phyloP scores from a whole-genome alignment of 2,113 vertebrate genomes.

The Perca fluviatilis region DNA sequence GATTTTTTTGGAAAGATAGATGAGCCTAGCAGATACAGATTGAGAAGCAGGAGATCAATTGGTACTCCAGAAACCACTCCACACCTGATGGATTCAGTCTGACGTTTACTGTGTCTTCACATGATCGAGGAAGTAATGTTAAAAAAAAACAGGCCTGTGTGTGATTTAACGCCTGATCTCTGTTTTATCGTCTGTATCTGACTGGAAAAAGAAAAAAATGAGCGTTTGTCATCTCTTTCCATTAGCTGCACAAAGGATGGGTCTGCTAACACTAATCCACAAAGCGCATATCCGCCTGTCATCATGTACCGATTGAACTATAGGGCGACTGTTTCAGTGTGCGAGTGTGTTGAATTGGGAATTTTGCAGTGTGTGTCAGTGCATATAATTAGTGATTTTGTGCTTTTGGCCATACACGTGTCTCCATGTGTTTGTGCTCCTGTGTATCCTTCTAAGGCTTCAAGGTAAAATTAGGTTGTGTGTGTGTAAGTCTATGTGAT shows the following conservation, averaged over 20 bases:
- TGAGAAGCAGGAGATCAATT: not conserved
- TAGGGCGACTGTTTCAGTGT: not conserved
- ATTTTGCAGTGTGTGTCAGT: not conserved
- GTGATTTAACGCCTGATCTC: constrained; percentile 55
- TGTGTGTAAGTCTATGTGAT: not conserved
- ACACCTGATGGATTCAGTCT: constrained; percentile 58
- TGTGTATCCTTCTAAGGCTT: not conserved
- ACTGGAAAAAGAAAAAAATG: constrained; percentile 47
- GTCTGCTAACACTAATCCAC: constrained; percentile 50
- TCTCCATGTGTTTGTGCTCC: not conserved
- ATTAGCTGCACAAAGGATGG: constrained; percentile 42
- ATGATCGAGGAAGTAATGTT: constrained; percentile 38
- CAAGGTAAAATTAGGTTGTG: not conserved
- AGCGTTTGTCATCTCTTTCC: constrained; percentile 52
- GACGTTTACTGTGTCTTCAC: constrained; percentile 50
- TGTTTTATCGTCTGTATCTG: constrained; percentile 42
- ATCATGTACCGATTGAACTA: constrained; percentile 20
- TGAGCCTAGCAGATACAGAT: constrained; percentile 59
- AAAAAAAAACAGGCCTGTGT: constrained; percentile 12
- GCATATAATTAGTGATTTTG: constrained; percentile 23
- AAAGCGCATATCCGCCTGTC: constrained; percentile 45
- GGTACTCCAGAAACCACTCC: constrained; percentile 19
- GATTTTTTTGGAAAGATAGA: constrained; percentile 46
- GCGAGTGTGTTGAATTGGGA: constrained; percentile 4
- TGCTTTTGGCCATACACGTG: constrained; percentile 13